phyloP scores from a whole-genome alignment of 1,140 invertebrate genomes.

The Lamellibrachia luymesi region DNA sequence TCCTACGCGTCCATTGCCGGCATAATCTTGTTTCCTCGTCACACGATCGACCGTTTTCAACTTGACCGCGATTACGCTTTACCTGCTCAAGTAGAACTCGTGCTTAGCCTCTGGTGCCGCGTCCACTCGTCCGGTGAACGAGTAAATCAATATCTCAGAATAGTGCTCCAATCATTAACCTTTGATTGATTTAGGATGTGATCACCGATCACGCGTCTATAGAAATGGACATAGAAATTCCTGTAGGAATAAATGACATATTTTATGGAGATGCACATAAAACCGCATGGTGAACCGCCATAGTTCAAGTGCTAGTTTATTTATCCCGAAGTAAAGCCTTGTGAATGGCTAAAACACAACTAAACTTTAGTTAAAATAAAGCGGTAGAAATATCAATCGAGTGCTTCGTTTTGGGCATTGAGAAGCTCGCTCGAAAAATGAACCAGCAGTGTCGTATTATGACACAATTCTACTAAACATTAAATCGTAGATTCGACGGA shows the following conservation, averaged over 20 bases:
- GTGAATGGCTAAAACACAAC: no score
- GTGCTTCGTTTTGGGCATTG: no score
- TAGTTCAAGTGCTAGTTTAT: no score
- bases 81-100: background rate
- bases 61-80: background rate
- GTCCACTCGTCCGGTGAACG: background rate
- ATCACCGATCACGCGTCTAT: background rate
- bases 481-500: no score
- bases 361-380: no score
- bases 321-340: no score
- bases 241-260: background rate
- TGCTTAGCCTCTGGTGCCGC: background rate
- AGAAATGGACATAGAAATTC: background rate
- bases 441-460: no score
- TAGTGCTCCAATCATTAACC: background rate
- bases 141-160: background rate
- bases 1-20: background rate
- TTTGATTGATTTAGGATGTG: background rate
- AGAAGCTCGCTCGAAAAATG: no score
- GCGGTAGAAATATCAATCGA: no score
- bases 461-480: no score
- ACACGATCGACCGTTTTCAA: background rate
- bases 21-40: background rate
- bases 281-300: no score
- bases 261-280: background rate